These are phyloP conservation scores for Stenoptilia bipunctidactyla DNA, from an alignment of 2,888 invertebrate species.

Conservation along the genomic window DNA sequence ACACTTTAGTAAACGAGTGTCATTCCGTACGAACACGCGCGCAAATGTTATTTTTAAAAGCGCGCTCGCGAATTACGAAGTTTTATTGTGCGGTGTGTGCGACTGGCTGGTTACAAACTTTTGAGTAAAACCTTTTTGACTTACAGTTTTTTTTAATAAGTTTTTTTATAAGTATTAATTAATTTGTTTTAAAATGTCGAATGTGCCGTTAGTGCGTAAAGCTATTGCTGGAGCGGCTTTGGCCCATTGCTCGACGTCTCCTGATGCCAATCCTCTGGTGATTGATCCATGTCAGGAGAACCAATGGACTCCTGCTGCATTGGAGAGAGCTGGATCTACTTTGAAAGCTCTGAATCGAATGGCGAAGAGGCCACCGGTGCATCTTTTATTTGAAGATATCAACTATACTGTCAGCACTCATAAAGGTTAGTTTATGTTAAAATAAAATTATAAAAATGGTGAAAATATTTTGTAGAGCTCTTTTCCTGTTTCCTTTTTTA, in stretches of 20 bases:
- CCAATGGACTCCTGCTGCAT: constrained; percentile 59
- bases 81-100: too few species aligned
- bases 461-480: too few species aligned
- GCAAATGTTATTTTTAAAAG: too few species aligned
- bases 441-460: too few species aligned
- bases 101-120: too few species aligned
- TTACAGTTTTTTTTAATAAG: too few species aligned
- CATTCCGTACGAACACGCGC: too few species aligned
- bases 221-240: constrained; percentile 52
- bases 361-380: constrained; percentile 71
- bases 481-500: too few species aligned
- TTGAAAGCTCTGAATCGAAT: constrained; percentile 65
- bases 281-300: constrained; percentile 33
- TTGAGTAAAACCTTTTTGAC: too few species aligned
- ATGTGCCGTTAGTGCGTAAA: constrained; percentile 46
- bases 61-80: too few species aligned
- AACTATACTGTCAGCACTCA: constrained; percentile 60
- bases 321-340: constrained; percentile 60
- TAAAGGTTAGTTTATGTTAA: constrained; percentile 31
- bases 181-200: constrained; percentile 32
- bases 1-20: too few species aligned
- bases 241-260: constrained; percentile 26
- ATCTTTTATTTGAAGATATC: constrained; percentile 73
- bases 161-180: too few species aligned
- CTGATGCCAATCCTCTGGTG: constrained; percentile 23